A percentile compares a stretch with the other conserved stretches of the same genome.
Evolutionary conservation across 2,113 vertebrate genomes (phyloP).

Genomic region (Thinocorus orbignyianus): DNA sequence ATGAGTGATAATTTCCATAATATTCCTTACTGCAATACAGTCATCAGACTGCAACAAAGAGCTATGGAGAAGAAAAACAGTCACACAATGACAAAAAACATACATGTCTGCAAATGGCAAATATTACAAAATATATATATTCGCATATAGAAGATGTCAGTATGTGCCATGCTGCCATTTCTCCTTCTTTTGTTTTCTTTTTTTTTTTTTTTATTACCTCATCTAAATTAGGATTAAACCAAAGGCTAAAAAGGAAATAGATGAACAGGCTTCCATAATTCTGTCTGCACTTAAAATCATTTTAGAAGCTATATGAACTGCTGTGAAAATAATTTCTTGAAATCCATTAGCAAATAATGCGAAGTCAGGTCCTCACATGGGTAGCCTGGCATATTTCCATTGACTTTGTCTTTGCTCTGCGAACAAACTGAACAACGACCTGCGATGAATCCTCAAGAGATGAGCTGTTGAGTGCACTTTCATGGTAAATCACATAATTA

Average conservation of each 20-base stretch:
- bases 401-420: background rate
- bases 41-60: conserved; percentile 29
- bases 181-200: background rate
- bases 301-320: background rate
- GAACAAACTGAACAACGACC: background rate
- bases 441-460: background rate
- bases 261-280: background rate
- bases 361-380: background rate
- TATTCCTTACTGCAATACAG: background rate
- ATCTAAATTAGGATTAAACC: background rate
- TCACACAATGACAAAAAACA: background rate
- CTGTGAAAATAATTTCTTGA: background rate
- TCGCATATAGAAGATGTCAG: background rate
- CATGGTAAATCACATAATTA: background rate
- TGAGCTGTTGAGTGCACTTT: background rate
- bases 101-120: background rate
- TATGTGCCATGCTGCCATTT: background rate
- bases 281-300: background rate
- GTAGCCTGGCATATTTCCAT: background rate
- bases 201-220: background rate
- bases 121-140: background rate
- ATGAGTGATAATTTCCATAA: conserved; percentile 45
- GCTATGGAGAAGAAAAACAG: background rate
- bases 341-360: background rate
- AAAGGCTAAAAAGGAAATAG: background rate